A percentile compares a stretch with the other conserved stretches of the same genome.
These are phyloP conservation scores for Cosmorhoe ocellata DNA, from an alignment of 2,888 invertebrate species.

Conservation along the genomic window DNA sequence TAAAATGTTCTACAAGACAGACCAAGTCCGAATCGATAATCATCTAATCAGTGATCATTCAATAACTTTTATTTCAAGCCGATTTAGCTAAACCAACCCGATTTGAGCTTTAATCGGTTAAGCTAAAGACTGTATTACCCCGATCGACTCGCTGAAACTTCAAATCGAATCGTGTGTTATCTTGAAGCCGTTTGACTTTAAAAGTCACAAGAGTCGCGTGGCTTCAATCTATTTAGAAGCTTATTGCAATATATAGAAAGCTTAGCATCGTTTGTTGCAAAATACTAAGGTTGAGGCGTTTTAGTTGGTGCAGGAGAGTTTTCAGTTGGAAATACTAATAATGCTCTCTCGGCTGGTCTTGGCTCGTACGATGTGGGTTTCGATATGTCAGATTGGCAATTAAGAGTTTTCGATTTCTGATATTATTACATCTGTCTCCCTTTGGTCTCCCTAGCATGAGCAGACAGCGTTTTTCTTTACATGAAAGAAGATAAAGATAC, in stretches of 20 bases:
- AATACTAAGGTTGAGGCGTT: constrained; percentile 42
- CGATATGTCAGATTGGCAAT: constrained; percentile 59
- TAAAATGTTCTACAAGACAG: constrained; percentile 70
- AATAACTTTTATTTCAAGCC: constrained; percentile 74
- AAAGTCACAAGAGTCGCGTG: constrained; percentile 49
- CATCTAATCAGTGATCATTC: constrained; percentile 80
- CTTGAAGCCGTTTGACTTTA: constrained; percentile 60
- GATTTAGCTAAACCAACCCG: constrained; percentile 46
- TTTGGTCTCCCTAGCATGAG: too few species aligned
- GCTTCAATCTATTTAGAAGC: constrained; percentile 48
- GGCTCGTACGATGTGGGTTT: constrained; percentile 53
- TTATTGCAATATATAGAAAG: constrained; percentile 45
- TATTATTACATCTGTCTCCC: constrained; percentile 2
- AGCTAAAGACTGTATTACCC: constrained; percentile 53
- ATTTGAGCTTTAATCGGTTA: constrained; percentile 44
- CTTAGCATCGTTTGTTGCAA: constrained; percentile 37
- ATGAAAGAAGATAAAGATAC: too few species aligned
- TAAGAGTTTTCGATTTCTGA: constrained; percentile 36
- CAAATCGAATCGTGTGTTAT: constrained; percentile 68
- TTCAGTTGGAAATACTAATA: constrained; percentile 68
- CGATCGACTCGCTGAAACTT: constrained; percentile 49
- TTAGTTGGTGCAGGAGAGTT: constrained; percentile 39
- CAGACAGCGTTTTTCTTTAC: too few species aligned
- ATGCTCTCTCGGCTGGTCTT: constrained; percentile 52
- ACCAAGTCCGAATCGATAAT: constrained; percentile 73